phyloP scores from a whole-genome alignment of 2,113 vertebrate species.

The Phaethornis superciliosus region DNA sequence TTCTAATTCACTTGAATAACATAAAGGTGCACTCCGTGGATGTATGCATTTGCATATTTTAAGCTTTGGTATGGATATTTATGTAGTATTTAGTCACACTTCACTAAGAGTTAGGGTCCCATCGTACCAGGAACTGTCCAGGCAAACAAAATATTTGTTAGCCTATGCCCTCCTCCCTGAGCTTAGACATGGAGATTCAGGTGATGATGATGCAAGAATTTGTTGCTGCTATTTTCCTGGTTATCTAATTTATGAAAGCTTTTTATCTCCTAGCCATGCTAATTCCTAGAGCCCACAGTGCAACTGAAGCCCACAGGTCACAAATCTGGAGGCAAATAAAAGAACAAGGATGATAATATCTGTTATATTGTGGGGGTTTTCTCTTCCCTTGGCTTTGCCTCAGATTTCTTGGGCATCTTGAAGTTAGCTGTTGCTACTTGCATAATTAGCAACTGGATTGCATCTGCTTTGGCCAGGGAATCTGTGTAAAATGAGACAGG shows the following conservation, averaged over 20 bases:
- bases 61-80: background rate
- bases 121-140: background rate
- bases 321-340: slow-evolving; percentile 8
- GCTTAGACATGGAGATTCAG: background rate
- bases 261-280: background rate
- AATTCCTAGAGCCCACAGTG: background rate
- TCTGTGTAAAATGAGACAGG: background rate
- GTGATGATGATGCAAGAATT: background rate
- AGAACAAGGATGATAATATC: background rate
- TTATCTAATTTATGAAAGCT: background rate
- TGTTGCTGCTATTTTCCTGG: background rate
- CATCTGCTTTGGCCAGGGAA: background rate
- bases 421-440: background rate
- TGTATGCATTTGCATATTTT: background rate
- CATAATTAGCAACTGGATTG: background rate
- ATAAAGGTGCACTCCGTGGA: background rate
- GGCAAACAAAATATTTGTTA: background rate
- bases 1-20: background rate
- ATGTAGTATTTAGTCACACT: background rate
- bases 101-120: background rate
- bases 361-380: background rate
- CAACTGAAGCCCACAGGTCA: background rate
- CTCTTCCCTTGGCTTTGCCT: background rate
- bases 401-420: background rate
- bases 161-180: background rate